Percentiles rank a stretch among this genome's conserved stretches.
Conservation (phyloP, 2,888 invertebrate genomes). For the Tipula unca region DNA sequence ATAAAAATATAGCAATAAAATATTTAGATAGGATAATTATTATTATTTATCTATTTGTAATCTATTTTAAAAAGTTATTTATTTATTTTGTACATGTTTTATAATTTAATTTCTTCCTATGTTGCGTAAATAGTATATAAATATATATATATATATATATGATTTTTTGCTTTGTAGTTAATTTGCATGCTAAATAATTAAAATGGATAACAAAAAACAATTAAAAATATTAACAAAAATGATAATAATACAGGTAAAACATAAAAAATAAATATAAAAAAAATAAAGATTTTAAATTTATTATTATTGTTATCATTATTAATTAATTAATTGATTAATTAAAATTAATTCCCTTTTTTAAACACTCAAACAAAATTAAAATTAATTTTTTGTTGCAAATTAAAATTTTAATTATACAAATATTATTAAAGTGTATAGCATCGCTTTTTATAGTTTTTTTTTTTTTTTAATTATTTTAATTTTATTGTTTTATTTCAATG, state of each 20-base stretch:
- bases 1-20: background rate
- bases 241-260: background rate
- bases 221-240: background rate
- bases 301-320: background rate
- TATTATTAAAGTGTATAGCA: background rate
- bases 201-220: background rate
- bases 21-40: background rate
- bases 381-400: background rate
- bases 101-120: background rate
- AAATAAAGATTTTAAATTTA: background rate
- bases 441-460: constrained; percentile 8
- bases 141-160: no score
- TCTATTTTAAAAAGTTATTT: background rate
- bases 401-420: background rate
- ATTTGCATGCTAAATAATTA: background rate
- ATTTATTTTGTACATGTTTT: background rate
- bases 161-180: background rate
- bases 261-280: background rate
- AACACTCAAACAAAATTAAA: background rate
- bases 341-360: background rate
- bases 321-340: background rate
- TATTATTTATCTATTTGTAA: background rate
- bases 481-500: constrained; percentile 29
- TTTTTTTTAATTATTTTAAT: background rate
- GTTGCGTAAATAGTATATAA: background rate